phyloP scores from a whole-genome alignment of 2,888 invertebrate genomes.

The Cheilosia grossa region DNA sequence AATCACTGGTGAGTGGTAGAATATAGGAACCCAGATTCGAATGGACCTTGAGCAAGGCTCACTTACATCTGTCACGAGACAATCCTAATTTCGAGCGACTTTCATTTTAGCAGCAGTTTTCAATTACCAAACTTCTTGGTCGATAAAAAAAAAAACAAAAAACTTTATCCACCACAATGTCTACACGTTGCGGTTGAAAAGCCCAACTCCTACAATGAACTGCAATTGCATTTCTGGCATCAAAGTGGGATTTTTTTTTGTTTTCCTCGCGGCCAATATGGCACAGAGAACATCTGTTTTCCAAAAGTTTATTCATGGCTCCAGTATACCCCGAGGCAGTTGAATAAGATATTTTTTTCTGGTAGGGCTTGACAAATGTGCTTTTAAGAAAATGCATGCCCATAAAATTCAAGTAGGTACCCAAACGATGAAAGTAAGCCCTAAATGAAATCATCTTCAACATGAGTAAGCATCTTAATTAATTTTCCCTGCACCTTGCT shows the following conservation, averaged over 20 bases:
- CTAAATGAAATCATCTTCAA: constrained; percentile 42
- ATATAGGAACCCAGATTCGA: too few relatives aligned
- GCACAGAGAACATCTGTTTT: constrained; percentile 50
- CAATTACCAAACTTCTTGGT: not conserved
- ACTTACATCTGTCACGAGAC: too few relatives aligned
- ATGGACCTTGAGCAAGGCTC: too few relatives aligned
- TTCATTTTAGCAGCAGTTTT: too few relatives aligned
- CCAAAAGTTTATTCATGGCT: constrained; percentile 20
- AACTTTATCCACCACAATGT: constrained; percentile 12
- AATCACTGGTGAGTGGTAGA: too few relatives aligned
- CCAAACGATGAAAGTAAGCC: constrained; percentile 1
- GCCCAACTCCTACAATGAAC: constrained; percentile 35
- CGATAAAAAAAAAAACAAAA: not conserved
- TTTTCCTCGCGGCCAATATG: not conserved
- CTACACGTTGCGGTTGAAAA: constrained; percentile 14
- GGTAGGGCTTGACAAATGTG: too few relatives aligned
- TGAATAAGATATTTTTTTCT: too few relatives aligned
- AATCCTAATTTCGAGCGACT: too few relatives aligned
- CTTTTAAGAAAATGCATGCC: too few relatives aligned
- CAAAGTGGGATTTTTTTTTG: constrained; percentile 12
- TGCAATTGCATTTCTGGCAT: constrained; percentile 38
- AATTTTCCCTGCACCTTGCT: constrained; percentile 13
- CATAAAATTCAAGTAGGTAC: not conserved
- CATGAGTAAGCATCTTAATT: constrained; percentile 56
- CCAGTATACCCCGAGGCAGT: too few relatives aligned